phyloP scores from a whole-genome alignment of 2,888 invertebrate species.

The Crossocerus cetratus region DNA sequence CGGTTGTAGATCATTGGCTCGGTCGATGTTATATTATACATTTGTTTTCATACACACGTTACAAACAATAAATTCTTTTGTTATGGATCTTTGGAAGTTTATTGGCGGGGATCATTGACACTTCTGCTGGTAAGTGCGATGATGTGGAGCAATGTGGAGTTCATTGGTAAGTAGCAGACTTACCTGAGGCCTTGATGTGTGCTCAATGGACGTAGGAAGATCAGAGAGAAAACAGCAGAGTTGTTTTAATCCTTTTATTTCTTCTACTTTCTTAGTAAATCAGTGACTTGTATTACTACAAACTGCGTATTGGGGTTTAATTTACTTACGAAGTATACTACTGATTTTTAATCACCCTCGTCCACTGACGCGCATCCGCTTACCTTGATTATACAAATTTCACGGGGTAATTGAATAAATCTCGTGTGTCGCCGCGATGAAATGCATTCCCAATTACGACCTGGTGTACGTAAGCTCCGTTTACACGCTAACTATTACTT shows the following conservation, averaged over 20 bases:
- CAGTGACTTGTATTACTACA: slow-evolving; percentile 73
- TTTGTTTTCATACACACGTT: slow-evolving; percentile 53
- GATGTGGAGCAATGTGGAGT: neutral
- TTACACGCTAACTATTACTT: slow-evolving; percentile 40
- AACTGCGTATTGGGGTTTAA: slow-evolving; percentile 70
- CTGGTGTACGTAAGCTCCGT: slow-evolving; percentile 57
- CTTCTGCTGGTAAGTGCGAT: neutral
- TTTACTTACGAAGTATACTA: slow-evolving; percentile 65
- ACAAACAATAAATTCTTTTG: slow-evolving; percentile 51
- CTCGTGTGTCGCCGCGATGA: slow-evolving; percentile 48
- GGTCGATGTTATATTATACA: slow-evolving; percentile 45
- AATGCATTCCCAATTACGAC: slow-evolving; percentile 52
- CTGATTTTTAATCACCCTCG: slow-evolving; percentile 53
- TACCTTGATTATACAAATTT: slow-evolving; percentile 61
- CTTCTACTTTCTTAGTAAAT: slow-evolving; percentile 73
- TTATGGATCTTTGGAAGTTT: slow-evolving; percentile 19
- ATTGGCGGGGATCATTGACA: neutral
- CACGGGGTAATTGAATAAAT: slow-evolving; percentile 58
- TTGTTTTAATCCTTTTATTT: slow-evolving; percentile 69
- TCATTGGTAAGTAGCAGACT: neutral
- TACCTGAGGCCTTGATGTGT: neutral
- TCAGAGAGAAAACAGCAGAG: neutral
- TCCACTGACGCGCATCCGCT: slow-evolving; percentile 50
- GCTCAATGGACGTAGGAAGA: no score
- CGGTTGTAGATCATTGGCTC: slow-evolving; percentile 41